Base-by-base conservation (phyloP, 1,140 invertebrate genomes). In the Calosoma granatense region DNA sequence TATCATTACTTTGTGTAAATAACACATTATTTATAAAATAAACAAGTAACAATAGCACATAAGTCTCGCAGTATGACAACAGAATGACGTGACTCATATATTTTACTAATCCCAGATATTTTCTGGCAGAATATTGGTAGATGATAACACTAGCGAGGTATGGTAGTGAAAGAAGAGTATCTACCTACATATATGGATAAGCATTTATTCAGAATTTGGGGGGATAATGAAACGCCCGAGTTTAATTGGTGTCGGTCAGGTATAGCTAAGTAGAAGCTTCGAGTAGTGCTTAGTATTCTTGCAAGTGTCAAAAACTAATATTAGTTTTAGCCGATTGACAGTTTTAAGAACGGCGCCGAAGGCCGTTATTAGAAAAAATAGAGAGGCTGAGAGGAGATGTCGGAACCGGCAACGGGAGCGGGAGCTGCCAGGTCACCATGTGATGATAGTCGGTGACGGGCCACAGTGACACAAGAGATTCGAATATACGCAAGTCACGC, bases 191-290 rank as follows among this genome's bases (percentile, higher is more conserved):
- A n/a, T n/a, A n/a, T n/a, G n/a, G n/a, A n/a, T n/a, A n/a, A n/a
- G n/a, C n/a, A n/a, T n/a, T n/a, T n/a, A n/a, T n/a, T n/a, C 19
- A 53, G 22, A 23, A 20, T 4, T 51, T 15, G 22, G 22, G 6
- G 52, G 55, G 26, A n/a, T 58, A 58, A 53, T 58, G 26, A 9
- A n/a, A n/a, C n/a, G n/a, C n/a, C n/a, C n/a, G n/a, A 9, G 26
- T 36, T 36, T 36, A 36, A 36, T 36, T 36, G 26, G 26, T n/a
- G 26, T 36, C 26, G 26, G 26, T n/a, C n/a, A n/a, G n/a, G n/a
- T n/a, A n/a, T 17, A 17, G 39, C 39, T 41, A 41, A 41, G n/a
- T 41, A 41, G 19, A 41, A n/a, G 51, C 51, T 15, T 52, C 51
- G 14, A 52, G 51, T 52, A 36, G 26, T 36, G 26, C 26, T 9